Evolutionary conservation across 2,888 invertebrate genomes (phyloP).

Genomic region (Morinoia aosen): DNA sequence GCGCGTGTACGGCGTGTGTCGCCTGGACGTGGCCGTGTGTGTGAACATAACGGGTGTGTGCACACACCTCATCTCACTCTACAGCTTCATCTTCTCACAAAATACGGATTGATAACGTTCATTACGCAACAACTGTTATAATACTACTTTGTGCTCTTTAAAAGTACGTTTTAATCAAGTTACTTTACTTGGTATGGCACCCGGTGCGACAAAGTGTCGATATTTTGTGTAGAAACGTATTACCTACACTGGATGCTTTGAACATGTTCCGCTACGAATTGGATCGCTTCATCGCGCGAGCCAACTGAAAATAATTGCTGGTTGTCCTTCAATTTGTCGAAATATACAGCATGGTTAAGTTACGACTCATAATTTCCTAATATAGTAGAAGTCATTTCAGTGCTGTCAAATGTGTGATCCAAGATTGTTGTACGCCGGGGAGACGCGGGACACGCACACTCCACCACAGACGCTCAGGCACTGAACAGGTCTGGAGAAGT

Average conservation of each 20-base stretch:
- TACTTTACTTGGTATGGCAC: neutral
- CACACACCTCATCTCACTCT: too few species aligned
- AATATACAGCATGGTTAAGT: neutral
- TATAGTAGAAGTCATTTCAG: neutral
- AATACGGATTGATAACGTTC: neutral
- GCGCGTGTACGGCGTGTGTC: too few species aligned
- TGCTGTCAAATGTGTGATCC: neutral
- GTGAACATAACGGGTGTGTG: too few species aligned
- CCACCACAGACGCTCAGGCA: neutral
- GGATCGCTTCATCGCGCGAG: neutral
- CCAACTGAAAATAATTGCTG: neutral
- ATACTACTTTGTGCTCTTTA: neutral
- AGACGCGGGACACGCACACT: neutral
- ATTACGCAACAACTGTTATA: neutral
- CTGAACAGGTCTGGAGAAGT: slow-evolving; percentile 3
- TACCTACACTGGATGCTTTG: neutral
- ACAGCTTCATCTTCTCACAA: neutral
- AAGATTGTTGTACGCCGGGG: neutral
- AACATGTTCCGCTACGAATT: neutral
- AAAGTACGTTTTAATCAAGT: neutral
- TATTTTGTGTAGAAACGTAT: neutral
- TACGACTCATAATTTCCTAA: neutral
- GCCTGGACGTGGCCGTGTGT: too few species aligned
- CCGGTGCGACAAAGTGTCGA: neutral
- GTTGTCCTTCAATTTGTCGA: neutral